Conservation (phyloP, 2,888 invertebrate genomes). For the Cecidostiba fungosa region DNA sequence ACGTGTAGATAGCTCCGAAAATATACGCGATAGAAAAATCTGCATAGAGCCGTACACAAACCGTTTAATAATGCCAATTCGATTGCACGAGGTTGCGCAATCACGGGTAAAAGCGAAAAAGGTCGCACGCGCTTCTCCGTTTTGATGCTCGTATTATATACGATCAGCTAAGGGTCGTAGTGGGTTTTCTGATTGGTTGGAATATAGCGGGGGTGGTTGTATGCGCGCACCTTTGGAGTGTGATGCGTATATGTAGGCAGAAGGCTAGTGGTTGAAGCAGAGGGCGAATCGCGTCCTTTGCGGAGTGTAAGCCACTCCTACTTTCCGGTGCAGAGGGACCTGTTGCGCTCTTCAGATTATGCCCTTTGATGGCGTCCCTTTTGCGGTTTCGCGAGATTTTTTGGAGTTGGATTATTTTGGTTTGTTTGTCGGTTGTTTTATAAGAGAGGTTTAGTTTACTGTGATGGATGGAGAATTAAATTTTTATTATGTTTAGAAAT, state of each 20-base stretch:
- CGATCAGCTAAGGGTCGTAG: neutral
- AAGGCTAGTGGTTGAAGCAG: neutral
- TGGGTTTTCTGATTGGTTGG: neutral
- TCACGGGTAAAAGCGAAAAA: constrained; percentile 60
- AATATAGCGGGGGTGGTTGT: neutral
- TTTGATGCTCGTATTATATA: neutral
- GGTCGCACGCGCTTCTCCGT: neutral
- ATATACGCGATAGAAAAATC: constrained; percentile 50
- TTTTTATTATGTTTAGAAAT: too few relatives aligned
- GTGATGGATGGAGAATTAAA: too few relatives aligned
- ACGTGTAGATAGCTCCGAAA: constrained; percentile 7
- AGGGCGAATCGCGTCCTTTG: constrained; percentile 17
- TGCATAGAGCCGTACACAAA: constrained; percentile 18
- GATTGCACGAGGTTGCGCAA: constrained; percentile 72
- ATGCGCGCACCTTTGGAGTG: neutral
- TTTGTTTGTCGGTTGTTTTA: too few relatives aligned
- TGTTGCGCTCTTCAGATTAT: neutral
- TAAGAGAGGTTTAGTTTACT: too few relatives aligned
- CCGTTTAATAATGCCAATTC: constrained; percentile 61
- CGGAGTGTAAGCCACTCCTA: neutral
- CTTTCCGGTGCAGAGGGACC: neutral
- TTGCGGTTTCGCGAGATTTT: too few relatives aligned
- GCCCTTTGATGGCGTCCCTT: neutral
- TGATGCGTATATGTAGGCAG: neutral
- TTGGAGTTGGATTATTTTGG: too few relatives aligned